Base-by-base conservation (phyloP, 2,888 invertebrate species). In the Exephanes ischioxanthus region DNA sequence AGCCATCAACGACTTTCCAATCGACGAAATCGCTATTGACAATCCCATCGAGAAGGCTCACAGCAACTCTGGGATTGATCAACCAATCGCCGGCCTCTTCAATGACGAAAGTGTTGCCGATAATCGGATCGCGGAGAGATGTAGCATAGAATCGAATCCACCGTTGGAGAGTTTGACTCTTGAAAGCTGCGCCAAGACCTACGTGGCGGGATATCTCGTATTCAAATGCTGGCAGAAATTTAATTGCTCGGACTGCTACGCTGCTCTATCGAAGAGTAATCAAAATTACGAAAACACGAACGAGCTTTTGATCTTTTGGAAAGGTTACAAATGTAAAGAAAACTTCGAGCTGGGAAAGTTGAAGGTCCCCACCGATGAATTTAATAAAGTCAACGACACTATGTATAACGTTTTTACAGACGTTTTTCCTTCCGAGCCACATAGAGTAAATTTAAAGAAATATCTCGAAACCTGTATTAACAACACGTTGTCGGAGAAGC, bases 221-320 rank as follows among this genome's bases (percentile, higher is more conserved):
- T 45, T 30, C 22, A 67, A 67, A 45, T 67, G 45, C 14, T 1
- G 19, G n/a, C 5, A 41, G 1, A 67, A 67, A 45, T 45, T 67
- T 19, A 41, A 45, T 22, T 67, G 41, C 22, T 41, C 45, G 11
- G 26, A 67, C 41, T 67, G 67, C 22, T 22, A 3, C 19, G 19
- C 11, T 9, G 45, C 67, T 33, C 33, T 71, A 33, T 33, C 71
- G n/a, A 71, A 71, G 33, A 9, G 5, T 9, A 71, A 71, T 53
- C 33, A 53, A 53, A 33, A 51, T 53, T 71, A 51, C 19, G 48
- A 53, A 30, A 51, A n/a, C 2, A n/a, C 30, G 51, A 22, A 30
- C 16, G 71, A 58, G 67, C 53, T 63, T 41, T 70, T 80, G 33
- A 70, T 76, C 51, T 80, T 84, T 55, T 84, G 53, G 80, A 70